Evolutionary conservation across 2,888 invertebrate species (phyloP).

Genomic region (Stenotaenia linearis): DNA sequence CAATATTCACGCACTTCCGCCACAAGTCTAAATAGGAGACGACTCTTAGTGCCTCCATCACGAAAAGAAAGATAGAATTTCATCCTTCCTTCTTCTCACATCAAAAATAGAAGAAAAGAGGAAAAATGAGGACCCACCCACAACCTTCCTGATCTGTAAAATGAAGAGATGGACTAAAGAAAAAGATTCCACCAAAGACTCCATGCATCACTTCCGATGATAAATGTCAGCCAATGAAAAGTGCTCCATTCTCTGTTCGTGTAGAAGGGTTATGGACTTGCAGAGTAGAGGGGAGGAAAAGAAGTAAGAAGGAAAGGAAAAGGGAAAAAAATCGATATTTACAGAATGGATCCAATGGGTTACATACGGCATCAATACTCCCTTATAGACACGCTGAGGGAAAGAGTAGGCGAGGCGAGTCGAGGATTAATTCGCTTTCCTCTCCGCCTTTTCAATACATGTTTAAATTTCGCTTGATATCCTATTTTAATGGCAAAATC

Average conservation of each 20-base stretch:
- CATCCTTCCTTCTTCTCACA: slow-evolving; percentile 2
- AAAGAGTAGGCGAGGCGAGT: neutral
- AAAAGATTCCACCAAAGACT: slow-evolving; percentile 11
- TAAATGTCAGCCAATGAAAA: slow-evolving; percentile 19
- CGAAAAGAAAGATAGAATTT: neutral
- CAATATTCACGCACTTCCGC: neutral
- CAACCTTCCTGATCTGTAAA: slow-evolving; percentile 1
- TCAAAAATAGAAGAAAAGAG: neutral
- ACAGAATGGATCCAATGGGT: slow-evolving; percentile 7
- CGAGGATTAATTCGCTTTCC: slow-evolving; percentile 17
- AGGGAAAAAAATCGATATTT: neutral
- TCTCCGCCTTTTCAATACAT: slow-evolving; percentile 12
- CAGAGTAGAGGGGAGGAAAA: neutral
- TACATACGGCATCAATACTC: slow-evolving; percentile 9
- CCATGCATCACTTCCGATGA: slow-evolving; percentile 19
- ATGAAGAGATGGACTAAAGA: neutral
- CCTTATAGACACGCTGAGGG: neutral
- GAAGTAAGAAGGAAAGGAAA: neutral
- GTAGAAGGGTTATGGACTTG: neutral
- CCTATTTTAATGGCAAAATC: slow-evolving; percentile 26
- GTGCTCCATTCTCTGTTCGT: neutral
- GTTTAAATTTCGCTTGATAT: slow-evolving; percentile 29
- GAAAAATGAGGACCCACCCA: neutral
- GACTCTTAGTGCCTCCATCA: neutral
- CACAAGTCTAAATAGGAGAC: neutral